Percentiles rank a stretch among this genome's conserved stretches.
These are phyloP conservation scores for Sula dactylatra DNA, from an alignment of 2,113 vertebrate species.

Conservation along the genomic window DNA sequence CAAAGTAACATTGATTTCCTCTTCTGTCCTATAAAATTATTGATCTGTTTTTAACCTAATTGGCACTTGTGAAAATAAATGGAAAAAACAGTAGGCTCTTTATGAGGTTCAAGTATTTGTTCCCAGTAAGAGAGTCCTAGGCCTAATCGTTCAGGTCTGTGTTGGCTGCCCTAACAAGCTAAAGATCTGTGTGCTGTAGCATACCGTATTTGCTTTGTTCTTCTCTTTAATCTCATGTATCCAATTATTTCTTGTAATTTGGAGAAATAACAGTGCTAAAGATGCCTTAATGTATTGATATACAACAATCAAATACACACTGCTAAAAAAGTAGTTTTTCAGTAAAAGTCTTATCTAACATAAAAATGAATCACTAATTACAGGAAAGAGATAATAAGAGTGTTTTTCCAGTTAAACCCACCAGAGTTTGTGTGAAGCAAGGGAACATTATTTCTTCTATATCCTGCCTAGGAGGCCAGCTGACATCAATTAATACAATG, in stretches of 20 bases:
- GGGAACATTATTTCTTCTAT: neutral
- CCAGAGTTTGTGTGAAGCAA: neutral
- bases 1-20: constrained; percentile 42
- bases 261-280: neutral
- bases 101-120: constrained; percentile 43
- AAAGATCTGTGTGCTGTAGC: neutral
- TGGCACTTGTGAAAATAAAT: constrained; percentile 62
- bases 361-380: neutral
- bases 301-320: neutral
- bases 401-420: neutral
- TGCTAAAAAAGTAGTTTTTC: neutral
- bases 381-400: neutral
- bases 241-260: neutral
- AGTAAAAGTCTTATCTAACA: neutral
- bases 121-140: neutral
- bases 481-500: neutral
- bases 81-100: neutral
- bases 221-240: constrained; percentile 45
- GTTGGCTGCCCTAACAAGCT: neutral
- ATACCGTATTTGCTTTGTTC: constrained; percentile 29
- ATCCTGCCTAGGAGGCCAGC: neutral
- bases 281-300: neutral
- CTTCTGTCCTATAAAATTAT: constrained; percentile 3
- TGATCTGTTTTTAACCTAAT: constrained; percentile 66
- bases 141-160: neutral